Conservation (phyloP, 2,113 vertebrate genomes). For the Strigops habroptila region DNA sequence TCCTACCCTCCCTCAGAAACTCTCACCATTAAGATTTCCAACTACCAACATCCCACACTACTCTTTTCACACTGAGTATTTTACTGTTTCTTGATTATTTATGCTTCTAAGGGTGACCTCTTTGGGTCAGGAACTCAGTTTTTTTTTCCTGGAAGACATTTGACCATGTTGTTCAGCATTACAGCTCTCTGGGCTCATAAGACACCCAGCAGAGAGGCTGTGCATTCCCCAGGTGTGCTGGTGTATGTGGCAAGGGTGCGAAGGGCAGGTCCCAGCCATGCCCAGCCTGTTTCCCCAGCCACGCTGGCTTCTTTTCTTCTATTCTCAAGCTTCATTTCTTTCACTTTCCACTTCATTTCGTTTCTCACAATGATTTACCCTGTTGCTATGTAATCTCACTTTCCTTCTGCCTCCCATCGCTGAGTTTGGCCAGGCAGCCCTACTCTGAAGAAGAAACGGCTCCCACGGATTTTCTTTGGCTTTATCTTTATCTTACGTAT, state of each 20-base stretch:
- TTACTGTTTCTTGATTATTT: slow-evolving; percentile 27
- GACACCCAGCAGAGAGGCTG: not conserved
- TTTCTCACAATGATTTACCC: not conserved
- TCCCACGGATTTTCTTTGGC: not conserved
- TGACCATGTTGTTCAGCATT: not conserved
- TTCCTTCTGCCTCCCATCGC: not conserved
- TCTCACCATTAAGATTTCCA: not conserved
- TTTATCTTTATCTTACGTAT: not conserved
- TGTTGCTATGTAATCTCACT: not conserved
- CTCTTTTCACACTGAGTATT: not conserved
- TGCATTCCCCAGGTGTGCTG: not conserved
- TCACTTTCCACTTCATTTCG: not conserved
- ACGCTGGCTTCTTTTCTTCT: not conserved
- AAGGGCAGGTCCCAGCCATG: not conserved
- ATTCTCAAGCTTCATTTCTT: not conserved
- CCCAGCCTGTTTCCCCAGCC: not conserved
- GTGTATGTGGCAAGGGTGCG: accelerated
- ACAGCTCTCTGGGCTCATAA: not conserved
- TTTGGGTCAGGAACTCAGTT: not conserved
- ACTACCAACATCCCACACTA: not conserved
- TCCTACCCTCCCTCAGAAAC: not conserved
- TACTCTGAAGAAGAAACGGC: not conserved
- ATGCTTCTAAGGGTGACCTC: not conserved
- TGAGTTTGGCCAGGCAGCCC: not conserved
- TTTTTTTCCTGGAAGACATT: not conserved